These are phyloP conservation scores for Erpetoichthys calabaricus DNA, from an alignment of 2,797 vertebrate genomes.

Conservation along the genomic window DNA sequence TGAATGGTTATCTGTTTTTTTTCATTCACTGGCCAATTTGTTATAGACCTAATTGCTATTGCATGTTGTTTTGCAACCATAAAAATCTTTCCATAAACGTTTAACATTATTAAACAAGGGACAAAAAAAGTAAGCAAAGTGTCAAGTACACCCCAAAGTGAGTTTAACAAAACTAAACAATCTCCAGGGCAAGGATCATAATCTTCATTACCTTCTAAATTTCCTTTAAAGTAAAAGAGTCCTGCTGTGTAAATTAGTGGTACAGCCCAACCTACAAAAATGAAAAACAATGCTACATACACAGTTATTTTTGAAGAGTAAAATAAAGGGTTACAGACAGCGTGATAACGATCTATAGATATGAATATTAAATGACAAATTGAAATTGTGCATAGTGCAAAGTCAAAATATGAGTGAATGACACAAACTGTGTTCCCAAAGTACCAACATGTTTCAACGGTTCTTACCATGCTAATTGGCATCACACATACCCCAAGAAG, in stretches of 20 bases:
- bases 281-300: slow-evolving; percentile 5
- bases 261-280: slow-evolving; percentile 17
- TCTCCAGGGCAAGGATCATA: slow-evolving; percentile 13
- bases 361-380: slow-evolving; percentile 23
- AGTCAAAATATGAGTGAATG: slow-evolving; percentile 25
- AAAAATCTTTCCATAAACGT: slow-evolving; percentile 19
- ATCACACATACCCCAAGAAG: slow-evolving; percentile 22
- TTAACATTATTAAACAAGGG: slow-evolving; percentile 22
- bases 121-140: slow-evolving; percentile 17
- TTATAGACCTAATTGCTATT: slow-evolving; percentile 6
- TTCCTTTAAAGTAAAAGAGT: slow-evolving; percentile 21
- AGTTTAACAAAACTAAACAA: slow-evolving; percentile 18
- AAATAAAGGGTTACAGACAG: slow-evolving; percentile 24
- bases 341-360: slow-evolving; percentile 24
- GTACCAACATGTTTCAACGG: slow-evolving; percentile 28
- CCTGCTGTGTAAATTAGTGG: slow-evolving; percentile 18
- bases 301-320: slow-evolving; percentile 20
- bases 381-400: slow-evolving; percentile 19
- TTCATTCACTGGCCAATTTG: too few relatives aligned
- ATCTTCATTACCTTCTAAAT: slow-evolving; percentile 19
- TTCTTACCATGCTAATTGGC: slow-evolving; percentile 23
- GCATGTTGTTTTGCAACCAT: slow-evolving; percentile 19
- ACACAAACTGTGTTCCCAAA: slow-evolving; percentile 22
- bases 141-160: slow-evolving; percentile 5
- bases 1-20: too few relatives aligned